A percentile compares a stretch with the other conserved stretches of the same genome.
phyloP scores from a whole-genome alignment of 2,797 vertebrate species.

The Distichodus sexfasciatus region DNA sequence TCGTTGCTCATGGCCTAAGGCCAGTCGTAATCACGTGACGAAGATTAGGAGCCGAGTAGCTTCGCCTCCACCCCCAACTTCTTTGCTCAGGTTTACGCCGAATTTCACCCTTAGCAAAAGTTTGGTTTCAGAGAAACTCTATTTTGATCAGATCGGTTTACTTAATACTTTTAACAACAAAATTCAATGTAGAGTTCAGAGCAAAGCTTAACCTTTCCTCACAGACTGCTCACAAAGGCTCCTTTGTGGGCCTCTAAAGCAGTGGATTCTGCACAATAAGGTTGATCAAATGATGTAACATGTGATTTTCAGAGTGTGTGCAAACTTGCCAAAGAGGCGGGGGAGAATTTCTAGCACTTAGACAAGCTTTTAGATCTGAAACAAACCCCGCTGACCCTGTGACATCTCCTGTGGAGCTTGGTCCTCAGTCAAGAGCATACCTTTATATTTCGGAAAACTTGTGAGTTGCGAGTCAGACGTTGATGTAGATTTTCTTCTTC shows the following conservation, averaged over 20 bases:
- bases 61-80: background rate
- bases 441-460: background rate
- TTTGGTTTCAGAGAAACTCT: background rate
- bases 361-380: background rate
- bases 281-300: slow-evolving; percentile 67
- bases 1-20: slow-evolving; percentile 25
- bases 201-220: background rate
- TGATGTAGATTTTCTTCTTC: background rate
- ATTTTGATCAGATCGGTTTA: background rate
- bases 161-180: background rate
- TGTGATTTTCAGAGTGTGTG: slow-evolving; percentile 57
- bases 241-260: slow-evolving; percentile 35
- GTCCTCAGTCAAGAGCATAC: background rate
- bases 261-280: slow-evolving; percentile 26
- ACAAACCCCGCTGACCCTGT: background rate
- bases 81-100: background rate
- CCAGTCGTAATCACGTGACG: slow-evolving; percentile 46
- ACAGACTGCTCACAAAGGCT: slow-evolving; percentile 52
- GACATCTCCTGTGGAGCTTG: background rate
- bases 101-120: background rate
- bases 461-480: background rate
- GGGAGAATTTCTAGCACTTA: background rate
- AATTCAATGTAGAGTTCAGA: slow-evolving; percentile 4
- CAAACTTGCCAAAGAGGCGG: background rate
- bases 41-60: slow-evolving; percentile 35